phyloP scores from a whole-genome alignment of 2,113 vertebrate genomes.

The Pipra filicauda region DNA sequence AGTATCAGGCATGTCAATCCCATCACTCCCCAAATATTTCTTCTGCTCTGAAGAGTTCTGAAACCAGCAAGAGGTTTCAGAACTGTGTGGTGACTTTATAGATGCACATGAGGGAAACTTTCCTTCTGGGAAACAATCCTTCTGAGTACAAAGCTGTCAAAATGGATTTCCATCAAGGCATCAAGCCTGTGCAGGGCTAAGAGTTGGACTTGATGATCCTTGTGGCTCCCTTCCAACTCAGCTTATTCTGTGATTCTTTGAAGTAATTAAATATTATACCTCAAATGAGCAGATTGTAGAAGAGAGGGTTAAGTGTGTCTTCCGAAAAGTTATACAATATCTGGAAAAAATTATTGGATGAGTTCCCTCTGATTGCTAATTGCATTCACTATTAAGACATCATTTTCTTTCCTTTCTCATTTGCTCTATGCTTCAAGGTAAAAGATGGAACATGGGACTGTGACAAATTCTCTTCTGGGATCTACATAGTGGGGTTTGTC shows the following conservation, averaged over 20 bases:
- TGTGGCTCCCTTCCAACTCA: not conserved
- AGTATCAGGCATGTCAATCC: not conserved
- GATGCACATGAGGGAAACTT: not conserved
- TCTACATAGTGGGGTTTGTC: not conserved
- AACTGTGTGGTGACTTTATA: not conserved
- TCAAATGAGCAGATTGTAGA: not conserved
- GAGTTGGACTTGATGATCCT: not conserved
- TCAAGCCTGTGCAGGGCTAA: not conserved
- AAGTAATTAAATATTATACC: not conserved
- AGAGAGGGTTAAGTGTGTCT: not conserved
- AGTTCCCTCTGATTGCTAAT: not conserved
- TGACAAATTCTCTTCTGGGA: conserved; percentile 25
- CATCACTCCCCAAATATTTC: not conserved
- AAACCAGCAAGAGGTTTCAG: not conserved
- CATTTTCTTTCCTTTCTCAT: conserved; percentile 24
- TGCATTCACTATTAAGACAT: not conserved
- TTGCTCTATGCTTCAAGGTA: conserved; percentile 21
- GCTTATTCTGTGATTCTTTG: not conserved
- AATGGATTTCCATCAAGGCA: not conserved
- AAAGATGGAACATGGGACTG: not conserved
- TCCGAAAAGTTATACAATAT: not conserved
- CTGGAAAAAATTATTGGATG: not conserved
- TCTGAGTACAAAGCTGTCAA: not conserved
- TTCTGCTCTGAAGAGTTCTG: not conserved
- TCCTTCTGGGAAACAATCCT: not conserved